A percentile compares a stretch with the other conserved stretches of the same genome.
Evolutionary conservation across 1,140 invertebrate genomes (phyloP).

Genomic region (Nebria ingens): DNA sequence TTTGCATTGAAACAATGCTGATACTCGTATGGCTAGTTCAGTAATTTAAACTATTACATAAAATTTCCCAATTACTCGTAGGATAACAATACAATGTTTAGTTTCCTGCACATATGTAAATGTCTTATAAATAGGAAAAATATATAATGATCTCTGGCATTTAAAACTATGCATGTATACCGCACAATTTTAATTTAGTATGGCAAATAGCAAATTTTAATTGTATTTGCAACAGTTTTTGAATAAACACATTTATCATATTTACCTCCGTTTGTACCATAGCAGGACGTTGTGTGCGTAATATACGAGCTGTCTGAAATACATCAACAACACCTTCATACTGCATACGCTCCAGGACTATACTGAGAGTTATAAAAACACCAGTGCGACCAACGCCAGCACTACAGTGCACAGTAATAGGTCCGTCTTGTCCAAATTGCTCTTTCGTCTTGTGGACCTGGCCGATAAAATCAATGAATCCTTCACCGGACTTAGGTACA

Average conservation of each 20-base stretch:
- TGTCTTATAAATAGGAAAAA: too few relatives aligned
- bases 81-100: too few relatives aligned
- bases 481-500: constrained; percentile 94
- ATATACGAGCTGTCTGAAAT: constrained; percentile 96
- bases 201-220: neutral
- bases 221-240: too few relatives aligned
- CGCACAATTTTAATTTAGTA: too few relatives aligned
- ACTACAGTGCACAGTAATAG: constrained; percentile 98
- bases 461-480: constrained; percentile 96
- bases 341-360: constrained; percentile 97
- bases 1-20: too few relatives aligned
- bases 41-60: too few relatives aligned
- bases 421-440: constrained; percentile 98
- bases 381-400: constrained; percentile 95
- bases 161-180: too few relatives aligned
- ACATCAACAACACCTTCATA: constrained; percentile 98
- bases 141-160: too few relatives aligned
- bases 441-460: constrained; percentile 99
- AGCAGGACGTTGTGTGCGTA: constrained; percentile 93
- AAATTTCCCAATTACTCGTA: too few relatives aligned
- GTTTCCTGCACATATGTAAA: too few relatives aligned
- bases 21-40: too few relatives aligned
- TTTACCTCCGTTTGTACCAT: constrained; percentile 98
- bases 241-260: neutral
- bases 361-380: constrained; percentile 96